These are phyloP conservation scores for Brachyhypopomus occidentalis DNA, from an alignment of 2,113 vertebrate species.

Conservation along the genomic window DNA sequence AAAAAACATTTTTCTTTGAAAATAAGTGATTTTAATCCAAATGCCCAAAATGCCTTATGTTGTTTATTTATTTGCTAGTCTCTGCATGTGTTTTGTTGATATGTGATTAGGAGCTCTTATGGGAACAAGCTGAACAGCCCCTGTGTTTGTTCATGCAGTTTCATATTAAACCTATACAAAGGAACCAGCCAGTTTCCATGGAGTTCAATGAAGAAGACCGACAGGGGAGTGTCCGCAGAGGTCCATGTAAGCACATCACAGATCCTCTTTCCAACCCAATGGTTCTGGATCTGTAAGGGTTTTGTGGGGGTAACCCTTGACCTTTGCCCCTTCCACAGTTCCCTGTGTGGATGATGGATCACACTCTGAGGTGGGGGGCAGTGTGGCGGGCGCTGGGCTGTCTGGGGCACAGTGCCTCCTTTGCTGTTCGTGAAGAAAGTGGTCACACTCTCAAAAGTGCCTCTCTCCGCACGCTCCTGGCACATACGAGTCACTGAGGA, in stretches of 20 bases:
- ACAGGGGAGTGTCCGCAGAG: constrained; percentile 88
- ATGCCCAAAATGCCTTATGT: too few species aligned
- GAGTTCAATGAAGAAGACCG: constrained; percentile 96
- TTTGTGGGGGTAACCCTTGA: neutral
- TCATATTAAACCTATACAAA: constrained; percentile 92
- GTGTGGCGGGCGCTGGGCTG: constrained; percentile 95
- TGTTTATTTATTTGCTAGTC: too few species aligned
- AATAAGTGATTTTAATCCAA: too few species aligned
- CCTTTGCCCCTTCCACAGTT: constrained; percentile 72
- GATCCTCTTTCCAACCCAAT: too few species aligned
- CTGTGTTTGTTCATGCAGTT: constrained; percentile 70
- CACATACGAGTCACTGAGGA: too few species aligned
- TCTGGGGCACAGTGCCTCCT: constrained; percentile 89
- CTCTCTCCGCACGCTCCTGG: neutral
- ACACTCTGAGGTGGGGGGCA: constrained; percentile 93
- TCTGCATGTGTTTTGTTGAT: too few species aligned
- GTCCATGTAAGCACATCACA: constrained; percentile 79
- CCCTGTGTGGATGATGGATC: constrained; percentile 86
- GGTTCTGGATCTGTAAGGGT: neutral
- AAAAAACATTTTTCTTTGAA: too few species aligned
- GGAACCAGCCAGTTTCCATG: constrained; percentile 96
- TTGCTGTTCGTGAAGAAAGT: constrained; percentile 91
- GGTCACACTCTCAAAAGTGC: constrained; percentile 95
- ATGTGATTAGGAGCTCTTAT: too few species aligned
- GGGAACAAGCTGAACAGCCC: neutral